Evolutionary conservation across 2,113 vertebrate genomes (phyloP), one percentile per base, ranked within the genome.

Genomic region (Plecotus auritus): DNA sequence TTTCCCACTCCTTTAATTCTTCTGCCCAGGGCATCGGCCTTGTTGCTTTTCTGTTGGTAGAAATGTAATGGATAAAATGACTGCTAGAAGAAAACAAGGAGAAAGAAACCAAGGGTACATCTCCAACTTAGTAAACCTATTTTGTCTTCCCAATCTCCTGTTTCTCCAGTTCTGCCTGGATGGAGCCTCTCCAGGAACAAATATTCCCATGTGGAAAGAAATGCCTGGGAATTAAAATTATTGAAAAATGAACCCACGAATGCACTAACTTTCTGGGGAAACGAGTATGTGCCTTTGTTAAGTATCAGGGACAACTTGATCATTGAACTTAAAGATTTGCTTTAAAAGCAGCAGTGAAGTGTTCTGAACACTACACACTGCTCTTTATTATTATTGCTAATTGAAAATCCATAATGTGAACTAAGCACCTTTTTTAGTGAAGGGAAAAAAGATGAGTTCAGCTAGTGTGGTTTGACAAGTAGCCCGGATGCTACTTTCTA

Each of bases 401-500:
- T 96, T 0, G 56, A 96, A 97, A 96, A 95, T 96, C 93, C 64
- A 95, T 97, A 95, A 73, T 84, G 72, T 87, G 70, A 96, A 95
- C 70, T 78, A 96, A 97, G 70, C 54, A 87, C 81, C 56, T 80
- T 91, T 86, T 80, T 95, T 72, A 59, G 64, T 92, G 81, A 93
- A 88, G 47, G 51, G 40, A 17, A 67, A 61, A 49, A 42, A 86
- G 74, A 85, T 92, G 51, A 96, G 82, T 96, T 97, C 93, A 97
- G 67, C 54, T 49, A 51, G 66, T 51, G 42, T 40, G 40, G 54
- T 76, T 91, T 94, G 81, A 92, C 80, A 95, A 91, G 90, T 10
- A 82, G 14, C 47, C 77, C 3, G 0, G 82, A 70, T 56, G 54
- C 35, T 93, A 82, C 73, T 91, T 90, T 92, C 89, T 96, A 90